Conservation (phyloP, 2,113 vertebrate genomes). For the Miniopterus natalensis region DNA sequence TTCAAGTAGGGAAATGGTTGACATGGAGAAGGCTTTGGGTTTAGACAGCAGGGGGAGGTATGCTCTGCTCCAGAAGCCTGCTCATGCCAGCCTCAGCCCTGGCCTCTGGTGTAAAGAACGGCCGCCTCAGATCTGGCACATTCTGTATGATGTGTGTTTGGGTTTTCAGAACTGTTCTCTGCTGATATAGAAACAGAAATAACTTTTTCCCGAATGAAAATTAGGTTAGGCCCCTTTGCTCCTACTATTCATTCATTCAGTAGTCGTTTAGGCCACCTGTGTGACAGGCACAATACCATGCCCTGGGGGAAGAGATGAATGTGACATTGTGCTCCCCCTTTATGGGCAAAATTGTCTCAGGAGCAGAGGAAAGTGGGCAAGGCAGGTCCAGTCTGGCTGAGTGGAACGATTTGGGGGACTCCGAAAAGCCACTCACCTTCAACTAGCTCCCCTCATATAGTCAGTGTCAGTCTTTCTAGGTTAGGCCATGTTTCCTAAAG, state of each 20-base stretch:
- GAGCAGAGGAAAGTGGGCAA: neutral
- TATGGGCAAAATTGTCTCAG: neutral
- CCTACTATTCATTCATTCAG: too few relatives aligned
- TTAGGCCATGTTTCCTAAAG: neutral
- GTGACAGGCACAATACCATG: neutral
- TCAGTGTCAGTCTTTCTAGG: neutral
- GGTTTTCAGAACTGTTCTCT: conserved; percentile 42
- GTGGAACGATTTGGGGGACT: neutral
- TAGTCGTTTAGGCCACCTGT: neutral
- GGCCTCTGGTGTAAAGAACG: neutral
- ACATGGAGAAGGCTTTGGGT: neutral
- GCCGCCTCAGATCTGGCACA: neutral
- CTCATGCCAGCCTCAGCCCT: neutral
- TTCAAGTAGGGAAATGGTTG: neutral
- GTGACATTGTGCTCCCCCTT: neutral
- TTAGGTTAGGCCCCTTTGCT: neutral
- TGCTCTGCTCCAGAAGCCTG: neutral
- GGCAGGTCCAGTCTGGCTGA: neutral
- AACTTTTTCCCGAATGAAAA: neutral
- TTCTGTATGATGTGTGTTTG: neutral
- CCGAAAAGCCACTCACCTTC: neutral
- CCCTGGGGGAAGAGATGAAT: neutral
- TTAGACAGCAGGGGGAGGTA: too few relatives aligned
- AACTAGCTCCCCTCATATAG: neutral
- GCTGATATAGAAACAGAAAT: neutral